phyloP scores from a whole-genome alignment of 2,888 invertebrate genomes.

The Conomelus anceps region DNA sequence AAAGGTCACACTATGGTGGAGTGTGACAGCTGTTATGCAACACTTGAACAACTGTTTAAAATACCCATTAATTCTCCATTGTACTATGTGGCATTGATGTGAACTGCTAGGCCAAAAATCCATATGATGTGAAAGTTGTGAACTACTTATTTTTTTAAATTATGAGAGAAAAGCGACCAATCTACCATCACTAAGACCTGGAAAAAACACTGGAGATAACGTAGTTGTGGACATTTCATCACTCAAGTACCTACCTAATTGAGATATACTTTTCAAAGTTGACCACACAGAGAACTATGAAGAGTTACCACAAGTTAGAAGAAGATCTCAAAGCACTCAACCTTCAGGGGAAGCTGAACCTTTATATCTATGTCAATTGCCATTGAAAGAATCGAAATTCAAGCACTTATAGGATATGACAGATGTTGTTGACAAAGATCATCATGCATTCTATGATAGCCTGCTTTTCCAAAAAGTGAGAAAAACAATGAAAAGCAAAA shows the following conservation, averaged over 20 bases:
- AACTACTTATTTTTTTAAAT: slow-evolving; percentile 16
- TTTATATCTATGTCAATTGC: neutral
- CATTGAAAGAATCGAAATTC: neutral
- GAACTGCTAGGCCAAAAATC: slow-evolving; percentile 20
- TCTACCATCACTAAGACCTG: slow-evolving; percentile 15
- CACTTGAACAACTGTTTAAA: slow-evolving; percentile 38
- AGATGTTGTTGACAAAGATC: neutral
- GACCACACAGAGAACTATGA: neutral
- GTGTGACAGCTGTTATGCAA: slow-evolving; percentile 40
- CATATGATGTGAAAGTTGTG: slow-evolving; percentile 22
- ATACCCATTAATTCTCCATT: slow-evolving; percentile 21
- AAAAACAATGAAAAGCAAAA: too few species aligned
- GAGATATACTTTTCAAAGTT: neutral
- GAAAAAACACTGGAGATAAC: slow-evolving; percentile 4
- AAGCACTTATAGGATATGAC: neutral
- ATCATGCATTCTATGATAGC: too few species aligned
- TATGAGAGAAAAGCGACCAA: slow-evolving; percentile 1
- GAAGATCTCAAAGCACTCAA: neutral
- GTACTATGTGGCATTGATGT: slow-evolving; percentile 21
- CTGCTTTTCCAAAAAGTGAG: too few species aligned
- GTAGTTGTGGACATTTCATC: neutral
- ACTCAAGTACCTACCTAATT: neutral
- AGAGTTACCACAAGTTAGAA: neutral
- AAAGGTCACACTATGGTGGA: slow-evolving; percentile 41
- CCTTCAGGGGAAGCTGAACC: neutral